These are phyloP conservation scores for Polia nebulosa DNA, from an alignment of 2,888 invertebrate genomes.

Conservation along the genomic window DNA sequence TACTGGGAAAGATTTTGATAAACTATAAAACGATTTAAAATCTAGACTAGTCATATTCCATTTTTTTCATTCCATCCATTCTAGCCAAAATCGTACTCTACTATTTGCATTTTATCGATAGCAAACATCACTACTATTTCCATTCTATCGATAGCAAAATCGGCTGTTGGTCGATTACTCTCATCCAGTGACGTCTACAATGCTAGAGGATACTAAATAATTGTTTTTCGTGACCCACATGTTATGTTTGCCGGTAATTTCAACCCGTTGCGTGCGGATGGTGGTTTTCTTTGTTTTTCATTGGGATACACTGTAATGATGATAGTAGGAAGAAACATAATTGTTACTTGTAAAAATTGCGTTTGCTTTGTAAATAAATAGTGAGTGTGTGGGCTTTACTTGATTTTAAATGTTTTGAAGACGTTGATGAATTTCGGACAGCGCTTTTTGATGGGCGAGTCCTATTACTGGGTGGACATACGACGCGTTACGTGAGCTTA, in stretches of 20 bases:
- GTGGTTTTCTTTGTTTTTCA: slow-evolving; percentile 19
- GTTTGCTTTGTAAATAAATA: slow-evolving; percentile 16
- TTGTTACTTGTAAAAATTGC: not conserved
- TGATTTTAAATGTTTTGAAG: not conserved
- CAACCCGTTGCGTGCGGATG: slow-evolving; percentile 48
- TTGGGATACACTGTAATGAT: slow-evolving; percentile 11
- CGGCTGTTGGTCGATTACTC: slow-evolving; percentile 45
- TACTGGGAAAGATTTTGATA: not conserved
- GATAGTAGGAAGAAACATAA: slow-evolving; percentile 14
- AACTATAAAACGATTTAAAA: not conserved
- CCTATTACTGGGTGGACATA: too few species aligned
- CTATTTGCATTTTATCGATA: slow-evolving; percentile 39
- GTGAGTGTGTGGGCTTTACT: not conserved
- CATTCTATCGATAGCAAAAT: slow-evolving; percentile 45
- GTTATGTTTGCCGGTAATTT: slow-evolving; percentile 54
- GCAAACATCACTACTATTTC: slow-evolving; percentile 24
- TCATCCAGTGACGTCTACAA: slow-evolving; percentile 39
- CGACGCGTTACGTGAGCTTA: too few species aligned
- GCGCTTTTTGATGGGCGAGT: too few species aligned
- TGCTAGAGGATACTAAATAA: slow-evolving; percentile 64
- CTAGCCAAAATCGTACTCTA: not conserved
- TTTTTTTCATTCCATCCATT: too few species aligned
- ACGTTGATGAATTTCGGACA: too few species aligned
- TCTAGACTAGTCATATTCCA: too few species aligned
- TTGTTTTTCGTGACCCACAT: slow-evolving; percentile 76